Base-by-base conservation (phyloP, 2,888 invertebrate genomes). In the Athetis lepigone region DNA sequence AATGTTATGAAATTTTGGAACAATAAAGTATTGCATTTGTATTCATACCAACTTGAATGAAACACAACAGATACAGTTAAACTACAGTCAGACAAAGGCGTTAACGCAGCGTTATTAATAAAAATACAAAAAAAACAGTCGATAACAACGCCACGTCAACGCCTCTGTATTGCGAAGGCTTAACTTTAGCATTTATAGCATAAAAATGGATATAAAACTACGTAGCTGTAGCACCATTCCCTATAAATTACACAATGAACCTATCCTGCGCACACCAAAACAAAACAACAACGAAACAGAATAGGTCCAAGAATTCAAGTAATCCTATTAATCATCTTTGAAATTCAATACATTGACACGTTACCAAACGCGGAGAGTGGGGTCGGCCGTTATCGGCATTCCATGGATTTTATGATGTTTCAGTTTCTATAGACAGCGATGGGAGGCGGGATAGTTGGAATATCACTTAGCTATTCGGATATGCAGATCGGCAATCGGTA, bases 301-400 rank as follows among this genome's bases (percentile, higher is more conserved):
- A 88, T 87, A 86, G 78, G 77, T 79, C 72, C 77, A 83, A 87
- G 90, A 89, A 92, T 92, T 88, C 90, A 79, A 89, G 83, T 86
- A 86, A 92, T 91, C 83, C 89, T 89, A 93, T 94, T 92, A 92
- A 93, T 94, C 92, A 94, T 92, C 89, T 89, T 88, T 90, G 92
- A 91, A 91, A 93, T 94, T 93, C 93, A 94, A 94, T 93, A 94
- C 93, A 93, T 91, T 88, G 92, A 92, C 92, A 91, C 90, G 87
- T 84, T 84, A 85, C 82, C 81, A 79, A 71, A 76, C 80, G 78
- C 70, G 71, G 63, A 77, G 74, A 79, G 72, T 70, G 78, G 84
- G 81, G 77, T 84, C 89, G 92, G 81, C 84, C 86, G 84, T 89
- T 92, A 89, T 70, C 69, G 75, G 45, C 70, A 80, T 80, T 73